Evolutionary conservation across 1,140 invertebrate species (phyloP), one percentile per base, ranked within the genome.

Genomic region (Choristoneura fumiferana): DNA sequence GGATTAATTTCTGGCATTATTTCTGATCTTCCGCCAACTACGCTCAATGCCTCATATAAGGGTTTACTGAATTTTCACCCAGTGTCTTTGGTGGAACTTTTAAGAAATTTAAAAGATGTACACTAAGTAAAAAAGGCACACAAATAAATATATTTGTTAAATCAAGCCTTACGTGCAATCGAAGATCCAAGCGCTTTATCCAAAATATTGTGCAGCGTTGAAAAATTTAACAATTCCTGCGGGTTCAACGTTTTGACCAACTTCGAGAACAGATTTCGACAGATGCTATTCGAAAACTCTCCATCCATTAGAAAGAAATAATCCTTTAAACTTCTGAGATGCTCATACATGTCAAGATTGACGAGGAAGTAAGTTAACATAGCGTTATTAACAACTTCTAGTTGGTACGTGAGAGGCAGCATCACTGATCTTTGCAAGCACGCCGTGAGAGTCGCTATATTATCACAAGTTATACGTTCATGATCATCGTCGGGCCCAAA

Each of bases 261-360:
- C 58, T 92, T 92, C 0, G 88, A 79, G 61, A 95, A 94, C 12
- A 96, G 76, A 39, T 92, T 93, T 9, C 91, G 87, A 9, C 93
- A 94, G 2, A 96, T 91, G 58, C 91, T 92, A 15, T 91, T 92
- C 0, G 93, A 92, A 78, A 95, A 96, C 73, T 95, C 94, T 0
- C 94, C 94, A 65, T 95, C 94, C 76, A 95, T 84, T 6, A 96
- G 69, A 62, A 95, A 95, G 74, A 94, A 95, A 55, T 94, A 95
- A 69, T 94, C 93, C 8, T 94, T 90, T 0, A 96, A 73, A 73
- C 92, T 94, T 12, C 92, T 91, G 13, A 96, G 85, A 78, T 95
- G 94, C 8, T 92, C 91, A 9, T 95, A 90, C 65, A 94, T 91
- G 38, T 93, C 90, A 8, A 93, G 82, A 56, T 95, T 92, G 0